Conservation (phyloP, 2,888 invertebrate species). For the Phalangium opilio region DNA sequence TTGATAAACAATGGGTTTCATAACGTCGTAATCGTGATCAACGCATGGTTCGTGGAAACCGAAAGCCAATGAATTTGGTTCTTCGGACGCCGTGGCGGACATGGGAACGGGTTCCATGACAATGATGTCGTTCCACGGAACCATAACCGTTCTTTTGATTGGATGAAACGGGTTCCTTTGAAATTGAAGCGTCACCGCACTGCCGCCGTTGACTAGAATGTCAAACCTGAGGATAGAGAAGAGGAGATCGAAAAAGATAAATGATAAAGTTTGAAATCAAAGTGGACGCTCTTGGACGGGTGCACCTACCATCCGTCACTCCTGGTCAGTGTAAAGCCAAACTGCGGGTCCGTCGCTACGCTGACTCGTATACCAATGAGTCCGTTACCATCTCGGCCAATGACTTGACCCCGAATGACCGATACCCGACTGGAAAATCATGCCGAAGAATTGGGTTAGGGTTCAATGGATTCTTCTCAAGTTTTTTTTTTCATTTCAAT, state of each 20-base stretch:
- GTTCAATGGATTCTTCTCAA: no score
- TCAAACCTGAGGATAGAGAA: constrained; percentile 51
- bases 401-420: constrained; percentile 87
- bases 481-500: no score
- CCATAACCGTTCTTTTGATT: constrained; percentile 70
- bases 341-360: constrained; percentile 70
- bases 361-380: constrained; percentile 90
- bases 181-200: constrained; percentile 86
- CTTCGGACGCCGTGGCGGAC: constrained; percentile 45
- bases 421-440: constrained; percentile 66
- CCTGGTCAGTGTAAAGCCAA: constrained; percentile 78
- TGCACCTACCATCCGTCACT: constrained; percentile 25
- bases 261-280: no score
- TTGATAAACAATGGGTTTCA: constrained; percentile 83
- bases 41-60: constrained; percentile 49
- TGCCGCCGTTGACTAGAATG: constrained; percentile 96
- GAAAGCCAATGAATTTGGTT: constrained; percentile 38
- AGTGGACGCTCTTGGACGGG: no score
- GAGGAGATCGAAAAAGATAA: not conserved
- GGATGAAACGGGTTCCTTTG: constrained; percentile 79
- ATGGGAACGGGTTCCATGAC: constrained; percentile 68
- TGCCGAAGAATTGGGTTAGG: no score
- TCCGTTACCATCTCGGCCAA: constrained; percentile 77
- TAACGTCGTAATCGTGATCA: constrained; percentile 75
- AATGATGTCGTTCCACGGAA: constrained; percentile 93